phyloP scores from a whole-genome alignment of 2,888 invertebrate species.

The Dasypogon diadema region DNA sequence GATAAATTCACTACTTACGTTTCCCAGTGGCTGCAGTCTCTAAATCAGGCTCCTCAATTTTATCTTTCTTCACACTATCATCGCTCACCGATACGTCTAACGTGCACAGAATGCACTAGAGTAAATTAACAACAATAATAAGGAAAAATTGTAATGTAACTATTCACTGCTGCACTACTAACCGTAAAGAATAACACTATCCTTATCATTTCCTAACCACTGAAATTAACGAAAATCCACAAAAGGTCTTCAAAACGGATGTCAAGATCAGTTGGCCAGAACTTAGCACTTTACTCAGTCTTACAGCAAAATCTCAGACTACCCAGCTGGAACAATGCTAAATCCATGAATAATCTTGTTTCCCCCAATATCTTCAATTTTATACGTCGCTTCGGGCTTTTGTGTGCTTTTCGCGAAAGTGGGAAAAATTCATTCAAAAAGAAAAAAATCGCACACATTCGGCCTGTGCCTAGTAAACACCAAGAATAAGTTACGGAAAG shows the following conservation, averaged over 20 bases:
- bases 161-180: background rate
- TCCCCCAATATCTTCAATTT: constrained; percentile 57
- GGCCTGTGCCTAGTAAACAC: constrained; percentile 29
- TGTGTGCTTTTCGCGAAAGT: constrained; percentile 37
- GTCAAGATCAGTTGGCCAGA: constrained; percentile 31
- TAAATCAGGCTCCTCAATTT: constrained; percentile 61
- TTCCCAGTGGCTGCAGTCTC: constrained; percentile 67
- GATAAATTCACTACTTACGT: constrained; percentile 63
- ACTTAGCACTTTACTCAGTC: constrained; percentile 34
- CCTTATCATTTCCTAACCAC: background rate
- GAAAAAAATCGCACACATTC: constrained; percentile 31
- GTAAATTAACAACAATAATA: constrained; percentile 11
- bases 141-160: background rate
- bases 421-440: constrained; percentile 40
- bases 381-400: constrained; percentile 54
- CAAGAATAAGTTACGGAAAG: constrained; percentile 19
- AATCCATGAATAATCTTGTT: constrained; percentile 57
- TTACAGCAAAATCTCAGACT: background rate
- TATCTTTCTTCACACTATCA: constrained; percentile 17
- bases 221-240: constrained; percentile 20
- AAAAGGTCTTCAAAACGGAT: constrained; percentile 40
- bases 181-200: constrained; percentile 7
- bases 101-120: constrained; percentile 30
- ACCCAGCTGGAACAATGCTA: constrained; percentile 57
- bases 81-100: constrained; percentile 8